Percentiles rank a stretch among this genome's conserved stretches.
Evolutionary conservation across 2,797 vertebrate genomes (phyloP).

Genomic region (Rhinophrynus dorsalis): DNA sequence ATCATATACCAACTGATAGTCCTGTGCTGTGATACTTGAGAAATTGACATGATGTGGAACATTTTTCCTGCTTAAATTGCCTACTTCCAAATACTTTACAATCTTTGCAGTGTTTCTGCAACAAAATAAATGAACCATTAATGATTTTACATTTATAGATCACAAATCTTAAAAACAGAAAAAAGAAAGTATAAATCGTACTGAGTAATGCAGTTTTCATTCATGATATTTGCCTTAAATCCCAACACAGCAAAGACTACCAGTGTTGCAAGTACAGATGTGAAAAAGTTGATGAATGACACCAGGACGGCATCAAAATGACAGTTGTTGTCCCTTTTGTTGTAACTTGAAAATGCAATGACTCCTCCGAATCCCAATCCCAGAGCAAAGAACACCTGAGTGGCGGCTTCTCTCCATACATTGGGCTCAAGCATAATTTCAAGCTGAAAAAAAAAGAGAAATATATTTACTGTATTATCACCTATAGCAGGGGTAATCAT

Average conservation of each 20-base stretch:
- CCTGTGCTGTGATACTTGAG: conserved; percentile 75
- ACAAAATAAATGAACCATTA: conserved; percentile 49
- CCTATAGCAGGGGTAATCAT: too few species aligned
- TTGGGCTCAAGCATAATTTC: conserved; percentile 95
- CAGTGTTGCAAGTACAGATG: conserved; percentile 93
- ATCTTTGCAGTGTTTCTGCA: conserved; percentile 86
- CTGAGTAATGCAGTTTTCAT: conserved; percentile 81
- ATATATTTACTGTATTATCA: background rate
- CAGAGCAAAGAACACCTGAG: conserved; percentile 97
- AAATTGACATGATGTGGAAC: conserved; percentile 90
- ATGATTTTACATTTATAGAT: too few species aligned
- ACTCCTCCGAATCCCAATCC: conserved; percentile 96
- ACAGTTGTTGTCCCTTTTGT: conserved; percentile 98
- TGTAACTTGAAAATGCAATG: conserved; percentile 98
- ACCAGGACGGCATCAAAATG: conserved; percentile 96
- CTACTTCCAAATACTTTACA: conserved; percentile 72
- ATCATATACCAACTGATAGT: conserved; percentile 84
- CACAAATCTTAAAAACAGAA: conserved; percentile 7
- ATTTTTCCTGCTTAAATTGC: conserved; percentile 72
- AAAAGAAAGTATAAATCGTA: conserved; percentile 61
- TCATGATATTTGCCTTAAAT: conserved; percentile 96
- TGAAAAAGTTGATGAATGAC: conserved; percentile 97
- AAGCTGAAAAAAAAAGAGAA: conserved; percentile 69
- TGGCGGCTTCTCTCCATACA: conserved; percentile 95
- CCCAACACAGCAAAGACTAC: conserved; percentile 97